Base-by-base conservation (phyloP, 2,113 vertebrate species). In the Murina feae region DNA sequence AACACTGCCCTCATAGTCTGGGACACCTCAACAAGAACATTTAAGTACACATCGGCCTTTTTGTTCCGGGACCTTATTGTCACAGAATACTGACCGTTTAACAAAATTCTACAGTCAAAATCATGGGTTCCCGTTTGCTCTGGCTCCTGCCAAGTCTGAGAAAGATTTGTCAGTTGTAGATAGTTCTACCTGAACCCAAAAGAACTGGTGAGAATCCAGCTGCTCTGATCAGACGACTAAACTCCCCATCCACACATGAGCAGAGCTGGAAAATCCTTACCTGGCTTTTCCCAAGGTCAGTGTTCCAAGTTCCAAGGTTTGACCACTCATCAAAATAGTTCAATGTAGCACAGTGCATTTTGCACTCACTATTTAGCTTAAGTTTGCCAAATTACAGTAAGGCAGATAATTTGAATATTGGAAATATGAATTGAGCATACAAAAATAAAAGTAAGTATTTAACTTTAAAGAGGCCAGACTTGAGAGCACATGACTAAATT, bases 401-500 rank as follows among this genome's bases (percentile, higher is more conserved):
- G 9, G 28, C 30, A 86, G 83, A 85, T 37, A 30, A 63, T 79
- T 89, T 69, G 55, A 86, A 90, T 53, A 89, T 18, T 80, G 44
- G 12, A 94, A 93, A 87, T 30, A 30, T 1, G 58, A 44, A 93
- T 60, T 89, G 69, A 74, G 23, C 65, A 49, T 16, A 63, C 51
- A 79, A 82, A 30, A 90, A n/a, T 85, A 90, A 18, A 58, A 65
- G 16, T 12, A 86, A 66, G 16, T 1, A 0, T 76, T 63, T 82
- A 53, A 89, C 23, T 96, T 89, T 86, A 78, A 60, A 94, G 25
- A 90, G 12, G 58, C 7, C 37, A 72, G 79, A 91, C 13, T 75
- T 71, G n/a, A 89, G 85, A 91, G 78, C 20, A 72, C 8, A 37
- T 25, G 3, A 11, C 6, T 49, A 42, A 47, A 83, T 86, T 83